phyloP scores from a whole-genome alignment of 2,113 vertebrate genomes.

The Passerina amoena region DNA sequence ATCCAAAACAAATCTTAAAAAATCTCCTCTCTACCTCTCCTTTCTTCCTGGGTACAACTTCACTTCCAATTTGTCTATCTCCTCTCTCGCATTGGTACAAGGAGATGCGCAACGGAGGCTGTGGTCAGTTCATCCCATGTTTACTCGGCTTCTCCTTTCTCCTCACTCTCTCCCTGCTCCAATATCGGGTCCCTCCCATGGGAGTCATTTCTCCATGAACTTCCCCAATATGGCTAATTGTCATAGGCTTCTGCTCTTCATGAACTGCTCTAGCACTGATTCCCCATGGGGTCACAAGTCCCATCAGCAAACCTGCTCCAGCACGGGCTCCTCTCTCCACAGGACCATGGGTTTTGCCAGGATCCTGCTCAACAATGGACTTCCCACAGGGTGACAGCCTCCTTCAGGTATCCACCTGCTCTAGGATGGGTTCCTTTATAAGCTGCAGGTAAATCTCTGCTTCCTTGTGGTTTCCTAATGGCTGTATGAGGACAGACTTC shows the following conservation, averaged over 20 bases:
- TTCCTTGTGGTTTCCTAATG: rapidly evolving
- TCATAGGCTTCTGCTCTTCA: background rate
- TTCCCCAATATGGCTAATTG: background rate
- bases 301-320: background rate
- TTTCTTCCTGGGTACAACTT: background rate
- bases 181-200: background rate
- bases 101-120: background rate
- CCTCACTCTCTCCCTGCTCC: background rate
- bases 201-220: background rate
- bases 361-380: rapidly evolving
- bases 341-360: background rate
- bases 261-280: rapidly evolving
- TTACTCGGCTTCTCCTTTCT: background rate
- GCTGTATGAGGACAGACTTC: background rate
- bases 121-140: background rate
- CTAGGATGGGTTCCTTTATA: rapidly evolving
- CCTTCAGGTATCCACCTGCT: background rate
- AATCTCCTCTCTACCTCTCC: rapidly evolving
- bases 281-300: background rate
- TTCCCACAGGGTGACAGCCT: background rate
- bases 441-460: background rate
- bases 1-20: background rate
- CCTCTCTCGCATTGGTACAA: background rate
- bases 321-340: rapidly evolving
- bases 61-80: background rate